A percentile compares a stretch with the other conserved stretches of the same genome.
These are phyloP conservation scores for Nylanderia fulva DNA, from an alignment of 1,140 invertebrate genomes.

Conservation along the genomic window DNA sequence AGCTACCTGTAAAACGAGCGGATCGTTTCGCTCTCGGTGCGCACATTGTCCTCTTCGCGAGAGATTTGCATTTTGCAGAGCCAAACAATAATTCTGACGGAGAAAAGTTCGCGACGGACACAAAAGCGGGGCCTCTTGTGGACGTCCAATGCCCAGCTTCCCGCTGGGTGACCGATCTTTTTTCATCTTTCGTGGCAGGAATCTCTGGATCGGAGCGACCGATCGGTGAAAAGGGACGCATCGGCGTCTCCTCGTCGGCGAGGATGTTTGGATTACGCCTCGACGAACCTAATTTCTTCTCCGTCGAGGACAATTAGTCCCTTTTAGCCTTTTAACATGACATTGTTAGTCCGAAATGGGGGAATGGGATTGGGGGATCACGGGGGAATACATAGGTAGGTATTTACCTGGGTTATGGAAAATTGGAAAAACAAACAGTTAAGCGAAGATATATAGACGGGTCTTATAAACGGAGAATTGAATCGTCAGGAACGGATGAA, in stretches of 20 bases:
- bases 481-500: slow-evolving; percentile 67
- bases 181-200: slow-evolving; percentile 35
- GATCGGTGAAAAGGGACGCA: slow-evolving; percentile 51
- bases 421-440: slow-evolving; percentile 76
- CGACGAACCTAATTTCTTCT: slow-evolving; percentile 69
- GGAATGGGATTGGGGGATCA: slow-evolving; percentile 1
- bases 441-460: neutral
- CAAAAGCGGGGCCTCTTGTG: slow-evolving; percentile 47
- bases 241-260: slow-evolving; percentile 1
- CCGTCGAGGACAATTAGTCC: slow-evolving; percentile 70
- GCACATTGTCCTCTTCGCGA: slow-evolving; percentile 56
- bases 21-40: slow-evolving; percentile 31
- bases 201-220: slow-evolving; percentile 28
- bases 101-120: slow-evolving; percentile 19
- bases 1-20: slow-evolving; percentile 72
- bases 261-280: slow-evolving; percentile 66
- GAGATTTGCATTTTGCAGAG: slow-evolving; percentile 76
- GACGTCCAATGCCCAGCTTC: slow-evolving; percentile 58
- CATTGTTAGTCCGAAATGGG: slow-evolving; percentile 14
- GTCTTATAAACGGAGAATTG: slow-evolving; percentile 61
- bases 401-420: slow-evolving; percentile 65
- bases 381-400: neutral
- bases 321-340: slow-evolving; percentile 59
- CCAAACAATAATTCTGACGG: slow-evolving; percentile 69
- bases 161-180: slow-evolving; percentile 63